Evolutionary conservation across 1,140 invertebrate species (phyloP).

Genomic region (Chelonus insularis): DNA sequence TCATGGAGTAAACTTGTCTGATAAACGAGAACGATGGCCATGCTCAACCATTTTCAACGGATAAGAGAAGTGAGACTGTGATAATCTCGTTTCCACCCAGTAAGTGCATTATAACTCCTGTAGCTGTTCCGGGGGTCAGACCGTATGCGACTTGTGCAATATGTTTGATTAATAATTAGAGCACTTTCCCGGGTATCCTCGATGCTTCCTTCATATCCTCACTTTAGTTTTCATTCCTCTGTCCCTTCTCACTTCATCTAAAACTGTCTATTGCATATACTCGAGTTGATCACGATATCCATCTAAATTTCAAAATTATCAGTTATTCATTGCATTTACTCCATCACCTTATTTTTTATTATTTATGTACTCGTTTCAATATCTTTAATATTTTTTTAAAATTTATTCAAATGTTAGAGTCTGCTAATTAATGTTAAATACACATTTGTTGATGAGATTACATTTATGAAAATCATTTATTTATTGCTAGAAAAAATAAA

Average conservation of each 20-base stretch:
- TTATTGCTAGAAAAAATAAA: too few relatives aligned
- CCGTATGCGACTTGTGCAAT: constrained; percentile 38
- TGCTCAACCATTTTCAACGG: constrained; percentile 14
- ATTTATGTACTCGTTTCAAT: too few relatives aligned
- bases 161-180: constrained; percentile 49
- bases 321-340: too few relatives aligned
- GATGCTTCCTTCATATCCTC: constrained; percentile 22
- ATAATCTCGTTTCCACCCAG: constrained; percentile 44
- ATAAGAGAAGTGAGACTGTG: constrained; percentile 28
- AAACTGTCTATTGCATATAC: neutral
- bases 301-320: too few relatives aligned
- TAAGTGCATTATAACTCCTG: constrained; percentile 47
- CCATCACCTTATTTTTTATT: too few relatives aligned
- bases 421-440: too few relatives aligned
- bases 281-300: too few relatives aligned
- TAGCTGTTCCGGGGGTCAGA: constrained; percentile 34
- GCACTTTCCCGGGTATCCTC: constrained; percentile 34
- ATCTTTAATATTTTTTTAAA: too few relatives aligned
- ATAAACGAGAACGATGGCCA: neutral
- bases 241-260: constrained; percentile 12
- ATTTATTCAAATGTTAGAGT: too few relatives aligned
- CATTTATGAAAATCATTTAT: too few relatives aligned
- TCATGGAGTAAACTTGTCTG: neutral
- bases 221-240: constrained; percentile 31
- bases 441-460: too few relatives aligned